Evolutionary conservation across 2,888 invertebrate genomes (phyloP), one percentile per base, ranked within the genome.

Genomic region (Plebejus argus): DNA sequence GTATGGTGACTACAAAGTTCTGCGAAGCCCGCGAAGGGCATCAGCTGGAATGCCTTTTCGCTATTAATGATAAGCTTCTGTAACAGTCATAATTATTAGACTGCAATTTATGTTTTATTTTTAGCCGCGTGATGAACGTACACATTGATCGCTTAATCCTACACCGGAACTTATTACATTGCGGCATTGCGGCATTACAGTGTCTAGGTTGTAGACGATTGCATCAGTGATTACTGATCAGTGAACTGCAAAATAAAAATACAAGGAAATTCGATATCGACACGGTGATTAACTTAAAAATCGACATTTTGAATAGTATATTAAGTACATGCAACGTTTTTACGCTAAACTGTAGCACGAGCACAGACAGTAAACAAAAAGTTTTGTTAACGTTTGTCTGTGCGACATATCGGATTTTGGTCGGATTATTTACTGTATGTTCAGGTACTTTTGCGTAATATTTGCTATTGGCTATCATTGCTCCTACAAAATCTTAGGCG

Each of bases 71-170:
- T 71, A 76, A 35, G 66, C 70, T 39, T 15, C 23, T 53, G 74
- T 53, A 74, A 23, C 74, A 15, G 28, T n/a, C n/a, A 28, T 74
- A 28, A 49, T 74, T 53, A 74, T 74, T 74, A 28, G 49, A 18
- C 7, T 74, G 74, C 53, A 49, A 53, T 28, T 15, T 49, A 28
- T 74, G 74, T 74, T 49, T 49, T 74, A 74, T 74, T 49, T 74
- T 28, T 74, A 74, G 33, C 45, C 74, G 74, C 74, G 53, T 53
- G 74, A 74, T 74, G 74, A 49, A 74, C 49, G 74, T 39, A 45
- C 49, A 74, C 74, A 49, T 23, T 49, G 49, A 74, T 74, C 74
- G 23, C 49, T 20, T 74, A 74, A 74, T 74, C 74, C 72, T 23
- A n/a, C 72, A 53, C 28, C 74, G 74, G 74, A 74, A 74, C 74